Conservation (phyloP, 2,888 invertebrate genomes). For the Pseudeuparius sepicola region DNA sequence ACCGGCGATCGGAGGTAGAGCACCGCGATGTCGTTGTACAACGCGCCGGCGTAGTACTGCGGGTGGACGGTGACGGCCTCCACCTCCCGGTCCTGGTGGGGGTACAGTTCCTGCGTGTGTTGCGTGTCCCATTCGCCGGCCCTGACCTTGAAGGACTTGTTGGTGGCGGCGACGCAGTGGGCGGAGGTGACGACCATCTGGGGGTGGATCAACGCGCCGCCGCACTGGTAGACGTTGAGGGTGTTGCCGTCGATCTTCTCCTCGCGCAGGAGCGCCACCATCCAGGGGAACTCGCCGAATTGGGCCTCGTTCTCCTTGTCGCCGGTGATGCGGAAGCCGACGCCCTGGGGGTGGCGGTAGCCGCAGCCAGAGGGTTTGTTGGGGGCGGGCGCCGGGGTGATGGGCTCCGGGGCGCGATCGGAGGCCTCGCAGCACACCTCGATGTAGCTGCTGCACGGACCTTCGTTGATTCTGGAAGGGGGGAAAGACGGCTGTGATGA, state of each 20-base stretch:
- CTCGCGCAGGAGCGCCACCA: slow-evolving; percentile 59
- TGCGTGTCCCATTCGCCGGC: slow-evolving; percentile 83
- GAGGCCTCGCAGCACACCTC: slow-evolving; percentile 46
- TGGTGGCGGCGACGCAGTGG: slow-evolving; percentile 48
- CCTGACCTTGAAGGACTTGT: slow-evolving; percentile 38
- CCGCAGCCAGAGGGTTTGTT: slow-evolving; percentile 51
- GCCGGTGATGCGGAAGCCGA: slow-evolving; percentile 61
- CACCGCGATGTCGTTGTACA: slow-evolving; percentile 34
- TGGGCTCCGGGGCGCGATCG: slow-evolving; percentile 25
- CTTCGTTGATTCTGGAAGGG: slow-evolving; percentile 25
- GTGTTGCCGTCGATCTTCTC: slow-evolving; percentile 41
- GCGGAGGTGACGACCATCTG: slow-evolving; percentile 70
- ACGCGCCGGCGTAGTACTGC: slow-evolving; percentile 28
- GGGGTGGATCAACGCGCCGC: slow-evolving; percentile 69
- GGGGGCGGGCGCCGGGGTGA: slow-evolving; percentile 29
- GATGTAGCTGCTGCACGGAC: slow-evolving; percentile 41
- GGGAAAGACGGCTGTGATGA: too few relatives aligned
- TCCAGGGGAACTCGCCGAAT: slow-evolving; percentile 79
- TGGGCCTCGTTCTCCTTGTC: slow-evolving; percentile 56
- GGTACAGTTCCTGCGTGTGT: slow-evolving; percentile 50
- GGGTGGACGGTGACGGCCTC: slow-evolving; percentile 28
- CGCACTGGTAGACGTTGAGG: slow-evolving; percentile 43
- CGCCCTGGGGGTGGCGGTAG: slow-evolving; percentile 58
- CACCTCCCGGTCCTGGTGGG: slow-evolving; percentile 51
- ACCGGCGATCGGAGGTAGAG: slow-evolving; percentile 30